Percentiles rank a stretch among this genome's conserved stretches.
Conservation (phyloP, 2,888 invertebrate species). For the Oeneis ivallda region DNA sequence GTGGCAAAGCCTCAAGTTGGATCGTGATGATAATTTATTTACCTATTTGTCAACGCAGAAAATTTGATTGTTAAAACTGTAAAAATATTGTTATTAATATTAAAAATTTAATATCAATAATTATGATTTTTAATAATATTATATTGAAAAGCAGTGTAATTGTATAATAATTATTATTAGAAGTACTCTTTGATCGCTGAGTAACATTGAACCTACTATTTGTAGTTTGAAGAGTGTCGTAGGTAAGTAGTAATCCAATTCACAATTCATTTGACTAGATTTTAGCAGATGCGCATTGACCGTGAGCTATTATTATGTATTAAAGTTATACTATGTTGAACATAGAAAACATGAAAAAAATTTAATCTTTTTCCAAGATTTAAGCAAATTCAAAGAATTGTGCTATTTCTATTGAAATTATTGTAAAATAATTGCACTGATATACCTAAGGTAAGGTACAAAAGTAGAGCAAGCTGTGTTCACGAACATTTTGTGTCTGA, state of each 20-base stretch:
- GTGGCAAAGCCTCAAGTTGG: conserved; percentile 48
- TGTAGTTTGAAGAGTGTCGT: neutral
- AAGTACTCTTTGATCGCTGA: conserved; percentile 3
- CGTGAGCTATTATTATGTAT: too few species aligned
- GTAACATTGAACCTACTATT: conserved; percentile 2
- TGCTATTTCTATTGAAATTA: neutral
- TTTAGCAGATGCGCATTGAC: neutral
- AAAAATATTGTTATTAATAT: conserved; percentile 50
- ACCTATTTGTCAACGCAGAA: conserved; percentile 31
- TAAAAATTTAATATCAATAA: conserved; percentile 45
- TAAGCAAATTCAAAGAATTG: conserved; percentile 1
- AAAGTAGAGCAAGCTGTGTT: neutral
- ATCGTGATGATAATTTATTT: conserved; percentile 27
- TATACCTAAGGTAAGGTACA: conserved; percentile 12
- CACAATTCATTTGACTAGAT: neutral
- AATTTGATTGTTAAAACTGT: conserved; percentile 49
- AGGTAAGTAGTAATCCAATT: neutral
- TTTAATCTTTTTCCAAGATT: neutral
- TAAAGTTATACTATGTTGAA: neutral
- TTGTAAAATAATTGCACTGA: neutral
- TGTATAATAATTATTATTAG: neutral
- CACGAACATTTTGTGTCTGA: neutral
- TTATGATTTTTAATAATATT: conserved; percentile 48
- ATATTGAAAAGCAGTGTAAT: conserved; percentile 39
- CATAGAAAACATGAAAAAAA: neutral